Base-by-base conservation (phyloP, 2,888 invertebrate genomes). In the Lagria hirta region DNA sequence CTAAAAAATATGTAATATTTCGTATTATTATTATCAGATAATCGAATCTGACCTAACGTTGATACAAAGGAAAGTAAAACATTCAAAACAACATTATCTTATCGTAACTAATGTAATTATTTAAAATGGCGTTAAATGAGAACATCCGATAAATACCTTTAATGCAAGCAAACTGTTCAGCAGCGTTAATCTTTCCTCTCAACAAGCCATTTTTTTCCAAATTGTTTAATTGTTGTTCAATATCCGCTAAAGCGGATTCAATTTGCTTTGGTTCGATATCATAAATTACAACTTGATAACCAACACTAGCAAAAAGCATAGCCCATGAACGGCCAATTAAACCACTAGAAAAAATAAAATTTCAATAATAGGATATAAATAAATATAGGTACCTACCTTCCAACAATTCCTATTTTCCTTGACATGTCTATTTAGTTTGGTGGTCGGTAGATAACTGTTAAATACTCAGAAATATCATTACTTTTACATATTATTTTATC, bases 271-370 rank as follows among this genome's bases (percentile, higher is more conserved):
- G 78, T 20, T 86, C 74, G 34, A 90, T 84, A 63, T 98, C 98
- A 68, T 83, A 97, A 30, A 98, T 75, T 7, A 78, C 77, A 15
- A 97, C 96, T 65, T 85, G 78, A 70, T 95, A 96, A 5, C 95
- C 96, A 3, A 86, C 90, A 4, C 90, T 84, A 0, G 94, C 94
- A 71, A 95, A 98, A 18, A 97, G 76, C 94, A 97, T 96, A 0
- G 96, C 88, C 94, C 95, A 98, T 60, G 95, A 95, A 40, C 91
- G 82, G 2, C 97, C 98, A 60, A 98, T 96, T 35, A 97, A 75
- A 2, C 98, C 98, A 69, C 96, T 97, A 70, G 29, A 75, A 78
- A 47, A 43, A 34, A 42, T 37, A 38, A 3, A 11, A 4, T 22
- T 24, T 11, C 15, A 14, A 28, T 7, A 4, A 24, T 7, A 5